Evolutionary conservation across 2,888 invertebrate species (phyloP).

Genomic region (Galeruca laticollis): DNA sequence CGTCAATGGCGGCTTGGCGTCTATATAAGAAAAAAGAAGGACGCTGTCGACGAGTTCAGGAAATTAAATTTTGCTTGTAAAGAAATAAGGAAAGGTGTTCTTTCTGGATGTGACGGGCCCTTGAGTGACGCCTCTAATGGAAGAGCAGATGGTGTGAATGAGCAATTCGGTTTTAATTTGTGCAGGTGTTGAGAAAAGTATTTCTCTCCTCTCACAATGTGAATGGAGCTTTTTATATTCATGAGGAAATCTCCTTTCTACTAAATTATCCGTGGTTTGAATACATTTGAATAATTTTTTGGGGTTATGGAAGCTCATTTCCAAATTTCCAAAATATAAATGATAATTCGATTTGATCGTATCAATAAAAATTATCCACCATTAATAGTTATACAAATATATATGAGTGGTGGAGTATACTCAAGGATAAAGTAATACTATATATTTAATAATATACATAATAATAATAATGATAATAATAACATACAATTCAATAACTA

Average conservation of each 20-base stretch:
- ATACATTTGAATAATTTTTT: slow-evolving; percentile 12
- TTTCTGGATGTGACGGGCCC: slow-evolving; percentile 63
- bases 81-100: slow-evolving; percentile 67
- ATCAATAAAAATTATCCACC: no score
- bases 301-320: not conserved
- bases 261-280: slow-evolving; percentile 21
- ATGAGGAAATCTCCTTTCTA: slow-evolving; percentile 58
- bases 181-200: slow-evolving; percentile 61
- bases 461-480: no score
- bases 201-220: slow-evolving; percentile 40
- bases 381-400: no score
- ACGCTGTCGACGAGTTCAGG: slow-evolving; percentile 65
- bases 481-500: no score
- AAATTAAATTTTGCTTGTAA: slow-evolving; percentile 68
- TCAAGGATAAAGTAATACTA: no score
- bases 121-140: slow-evolving; percentile 65
- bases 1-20: slow-evolving; percentile 46
- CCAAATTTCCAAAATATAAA: no score
- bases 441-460: no score
- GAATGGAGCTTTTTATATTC: slow-evolving; percentile 52
- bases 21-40: slow-evolving; percentile 45
- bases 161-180: slow-evolving; percentile 68
- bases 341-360: no score
- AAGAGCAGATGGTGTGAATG: slow-evolving; percentile 67
- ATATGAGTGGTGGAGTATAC: no score